A percentile compares a stretch with the other conserved stretches of the same genome.
These are phyloP conservation scores for Thereva nobilitata DNA, from an alignment of 2,888 invertebrate species.

Conservation along the genomic window DNA sequence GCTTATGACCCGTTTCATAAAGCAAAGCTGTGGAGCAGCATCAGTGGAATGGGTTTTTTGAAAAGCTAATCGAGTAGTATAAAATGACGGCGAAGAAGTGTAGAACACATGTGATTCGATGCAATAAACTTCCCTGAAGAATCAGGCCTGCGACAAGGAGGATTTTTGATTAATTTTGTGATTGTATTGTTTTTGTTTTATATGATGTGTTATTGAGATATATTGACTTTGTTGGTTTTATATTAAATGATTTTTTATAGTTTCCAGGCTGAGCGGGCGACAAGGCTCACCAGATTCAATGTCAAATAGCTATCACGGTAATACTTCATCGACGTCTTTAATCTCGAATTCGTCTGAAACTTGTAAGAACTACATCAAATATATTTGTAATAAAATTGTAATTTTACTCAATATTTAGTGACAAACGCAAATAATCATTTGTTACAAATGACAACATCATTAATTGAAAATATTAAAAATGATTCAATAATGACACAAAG, in stretches of 20 bases:
- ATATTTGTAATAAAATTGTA: constrained; percentile 8
- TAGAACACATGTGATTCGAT: no score
- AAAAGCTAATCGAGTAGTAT: no score
- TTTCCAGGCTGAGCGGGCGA: constrained; percentile 57
- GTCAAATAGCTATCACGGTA: constrained; percentile 70
- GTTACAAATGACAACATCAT: constrained; percentile 57
- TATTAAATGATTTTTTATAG: constrained; percentile 46
- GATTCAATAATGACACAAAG: constrained; percentile 65
- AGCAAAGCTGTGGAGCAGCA: no score
- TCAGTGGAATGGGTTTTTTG: no score
- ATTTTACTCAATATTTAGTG: constrained; percentile 41
- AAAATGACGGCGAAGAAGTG: no score
- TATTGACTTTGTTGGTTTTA: not conserved
- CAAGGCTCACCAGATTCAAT: constrained; percentile 74
- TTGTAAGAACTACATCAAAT: constrained; percentile 42
- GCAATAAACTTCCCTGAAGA: no score
- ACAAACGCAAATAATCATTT: constrained; percentile 47
- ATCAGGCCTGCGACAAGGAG: no score
- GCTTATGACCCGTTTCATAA: no score
- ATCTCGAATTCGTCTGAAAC: constrained; percentile 48
- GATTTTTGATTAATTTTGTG: no score
- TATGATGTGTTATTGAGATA: no score
- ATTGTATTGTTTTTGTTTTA: no score
- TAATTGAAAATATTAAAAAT: constrained; percentile 57
- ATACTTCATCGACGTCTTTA: constrained; percentile 50